Conservation (phyloP, 2,113 vertebrate genomes). For the Calidris pugnax region DNA sequence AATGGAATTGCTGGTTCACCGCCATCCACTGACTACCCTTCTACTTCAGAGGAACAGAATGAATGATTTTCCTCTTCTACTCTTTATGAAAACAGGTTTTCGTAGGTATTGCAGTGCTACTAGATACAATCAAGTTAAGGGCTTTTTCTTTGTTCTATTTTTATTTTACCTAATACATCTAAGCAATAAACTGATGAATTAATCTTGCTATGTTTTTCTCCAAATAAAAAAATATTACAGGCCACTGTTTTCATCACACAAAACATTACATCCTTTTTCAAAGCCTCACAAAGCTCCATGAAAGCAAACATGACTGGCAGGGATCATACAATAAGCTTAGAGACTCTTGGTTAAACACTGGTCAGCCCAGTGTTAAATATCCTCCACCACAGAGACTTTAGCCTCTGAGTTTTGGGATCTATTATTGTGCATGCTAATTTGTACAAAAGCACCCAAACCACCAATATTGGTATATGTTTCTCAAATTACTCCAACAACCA, state of each 20-base stretch:
- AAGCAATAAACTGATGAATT: background rate
- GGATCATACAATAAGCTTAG: background rate
- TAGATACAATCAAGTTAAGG: background rate
- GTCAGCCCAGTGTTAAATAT: background rate
- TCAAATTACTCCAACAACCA: background rate
- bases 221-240: background rate
- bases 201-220: background rate
- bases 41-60: background rate
- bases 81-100: background rate
- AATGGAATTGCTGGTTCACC: background rate
- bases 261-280: background rate
- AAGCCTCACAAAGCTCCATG: background rate
- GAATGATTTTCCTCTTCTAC: background rate
- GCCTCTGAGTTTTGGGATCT: background rate
- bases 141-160: background rate
- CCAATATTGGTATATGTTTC: accelerated
- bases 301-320: background rate
- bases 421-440: background rate
- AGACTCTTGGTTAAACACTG: background rate
- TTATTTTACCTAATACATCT: background rate
- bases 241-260: background rate
- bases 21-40: background rate
- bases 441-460: background rate
- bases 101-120: background rate
- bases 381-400: background rate